Evolutionary conservation across 1,140 invertebrate species (phyloP).

Genomic region (Coenobita brevimanus): DNA sequence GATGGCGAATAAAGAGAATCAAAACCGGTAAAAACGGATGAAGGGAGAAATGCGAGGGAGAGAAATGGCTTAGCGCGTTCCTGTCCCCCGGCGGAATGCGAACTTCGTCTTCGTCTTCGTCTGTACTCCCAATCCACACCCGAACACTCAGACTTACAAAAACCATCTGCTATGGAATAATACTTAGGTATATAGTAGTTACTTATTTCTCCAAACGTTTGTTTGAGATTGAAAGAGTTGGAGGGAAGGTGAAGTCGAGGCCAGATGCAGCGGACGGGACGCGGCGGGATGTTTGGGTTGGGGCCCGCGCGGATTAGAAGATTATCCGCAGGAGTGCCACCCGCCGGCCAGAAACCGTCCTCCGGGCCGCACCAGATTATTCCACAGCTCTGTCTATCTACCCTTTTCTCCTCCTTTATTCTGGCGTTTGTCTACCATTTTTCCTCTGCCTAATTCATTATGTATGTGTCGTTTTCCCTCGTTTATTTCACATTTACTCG

Average conservation of each 20-base stretch:
- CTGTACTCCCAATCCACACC: no score
- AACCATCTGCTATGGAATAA: no score
- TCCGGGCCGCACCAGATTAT: constrained; percentile 52
- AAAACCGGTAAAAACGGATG: constrained; percentile 67
- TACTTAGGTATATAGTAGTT: no score
- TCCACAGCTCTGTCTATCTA: background rate
- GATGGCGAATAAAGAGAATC: constrained; percentile 67
- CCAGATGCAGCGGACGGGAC: constrained; percentile 36
- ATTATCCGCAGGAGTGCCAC: constrained; percentile 67
- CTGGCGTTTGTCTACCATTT: background rate
- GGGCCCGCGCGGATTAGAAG: constrained; percentile 68
- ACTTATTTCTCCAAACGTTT: background rate
- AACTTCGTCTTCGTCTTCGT: no score
- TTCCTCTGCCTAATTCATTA: background rate
- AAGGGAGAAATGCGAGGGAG: constrained; percentile 65
- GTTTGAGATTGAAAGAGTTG: background rate
- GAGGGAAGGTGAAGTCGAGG: constrained; percentile 28
- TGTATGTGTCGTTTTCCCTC: background rate
- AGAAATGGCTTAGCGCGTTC: constrained; percentile 63
- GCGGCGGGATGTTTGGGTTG: constrained; percentile 68
- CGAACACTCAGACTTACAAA: no score
- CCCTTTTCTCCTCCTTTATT: background rate
- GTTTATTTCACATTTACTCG: no score
- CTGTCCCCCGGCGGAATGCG: constrained; percentile 40
- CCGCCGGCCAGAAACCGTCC: constrained; percentile 54